Percentiles rank a stretch among this genome's conserved stretches.
Conservation (phyloP, 2,888 invertebrate genomes). For the Priocnemis perturbator region DNA sequence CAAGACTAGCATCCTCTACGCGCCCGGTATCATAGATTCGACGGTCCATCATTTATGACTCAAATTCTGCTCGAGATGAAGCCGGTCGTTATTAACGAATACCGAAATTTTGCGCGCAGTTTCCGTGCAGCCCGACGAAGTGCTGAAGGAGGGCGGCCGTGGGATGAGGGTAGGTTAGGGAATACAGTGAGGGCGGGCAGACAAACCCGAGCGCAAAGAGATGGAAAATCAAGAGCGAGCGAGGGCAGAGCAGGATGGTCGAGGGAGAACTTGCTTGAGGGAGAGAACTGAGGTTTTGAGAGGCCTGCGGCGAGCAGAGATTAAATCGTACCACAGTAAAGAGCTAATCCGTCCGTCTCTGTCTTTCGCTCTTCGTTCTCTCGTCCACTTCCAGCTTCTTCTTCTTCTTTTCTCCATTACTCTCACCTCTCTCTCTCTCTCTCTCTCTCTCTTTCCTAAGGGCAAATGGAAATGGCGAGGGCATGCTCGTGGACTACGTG, state of each 20-base stretch:
- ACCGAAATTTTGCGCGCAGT: no score
- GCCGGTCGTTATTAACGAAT: no score
- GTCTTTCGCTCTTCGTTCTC: slow-evolving; percentile 29
- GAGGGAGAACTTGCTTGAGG: neutral
- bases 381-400: slow-evolving; percentile 34
- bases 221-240: neutral
- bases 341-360: slow-evolving; percentile 64
- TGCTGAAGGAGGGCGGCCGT: neutral
- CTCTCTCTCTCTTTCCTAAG: neutral
- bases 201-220: neutral
- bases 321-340: slow-evolving; percentile 68
- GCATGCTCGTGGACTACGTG: neutral
- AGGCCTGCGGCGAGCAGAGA: slow-evolving; percentile 64
- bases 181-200: neutral
- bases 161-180: neutral
- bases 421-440: no score
- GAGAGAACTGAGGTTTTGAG: slow-evolving; percentile 45
- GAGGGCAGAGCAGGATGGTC: neutral
- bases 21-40: no score
- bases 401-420: neutral
- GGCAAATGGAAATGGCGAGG: slow-evolving; percentile 35
- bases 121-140: no score
- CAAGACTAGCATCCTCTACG: no score
- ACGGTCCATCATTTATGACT: no score
- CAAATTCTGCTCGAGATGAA: no score